phyloP scores from a whole-genome alignment of 2,113 vertebrate genomes.

The Saimiri boliviensis region DNA sequence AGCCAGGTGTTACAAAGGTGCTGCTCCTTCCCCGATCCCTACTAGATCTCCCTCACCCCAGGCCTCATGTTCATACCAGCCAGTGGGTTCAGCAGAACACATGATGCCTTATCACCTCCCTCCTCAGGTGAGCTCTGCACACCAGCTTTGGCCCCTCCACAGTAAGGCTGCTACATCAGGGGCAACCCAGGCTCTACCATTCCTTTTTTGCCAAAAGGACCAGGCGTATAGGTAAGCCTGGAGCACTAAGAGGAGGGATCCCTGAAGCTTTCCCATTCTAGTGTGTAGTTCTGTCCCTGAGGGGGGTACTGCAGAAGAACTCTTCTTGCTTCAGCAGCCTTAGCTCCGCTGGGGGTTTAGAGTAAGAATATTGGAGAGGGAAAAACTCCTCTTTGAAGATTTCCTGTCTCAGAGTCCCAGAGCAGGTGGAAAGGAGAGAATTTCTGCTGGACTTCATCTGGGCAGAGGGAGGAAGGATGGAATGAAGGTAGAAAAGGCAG shows the following conservation, averaged over 20 bases:
- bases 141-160: not conserved
- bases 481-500: conserved; percentile 18
- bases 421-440: not conserved
- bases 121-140: not conserved
- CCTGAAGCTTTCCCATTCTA: not conserved
- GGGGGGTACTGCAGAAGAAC: not conserved
- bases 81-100: not conserved
- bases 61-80: not conserved
- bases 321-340: not conserved
- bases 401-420: not conserved
- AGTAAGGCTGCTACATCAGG: conserved; percentile 5
- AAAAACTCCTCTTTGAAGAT: not conserved
- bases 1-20: conserved; percentile 54
- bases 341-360: not conserved
- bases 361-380: not conserved
- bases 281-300: not conserved
- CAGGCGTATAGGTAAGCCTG: not conserved
- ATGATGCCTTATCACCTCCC: not conserved
- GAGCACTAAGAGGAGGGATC: not conserved
- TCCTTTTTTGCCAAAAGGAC: conserved; percentile 33
- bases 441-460: conserved; percentile 3
- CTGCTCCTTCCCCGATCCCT: conserved; percentile 43
- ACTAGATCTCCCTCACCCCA: not conserved
- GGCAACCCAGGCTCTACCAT: not conserved
- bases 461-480: not conserved